Evolutionary conservation across 2,113 vertebrate species (phyloP).

Genomic region (Typhlomys cinereus): DNA sequence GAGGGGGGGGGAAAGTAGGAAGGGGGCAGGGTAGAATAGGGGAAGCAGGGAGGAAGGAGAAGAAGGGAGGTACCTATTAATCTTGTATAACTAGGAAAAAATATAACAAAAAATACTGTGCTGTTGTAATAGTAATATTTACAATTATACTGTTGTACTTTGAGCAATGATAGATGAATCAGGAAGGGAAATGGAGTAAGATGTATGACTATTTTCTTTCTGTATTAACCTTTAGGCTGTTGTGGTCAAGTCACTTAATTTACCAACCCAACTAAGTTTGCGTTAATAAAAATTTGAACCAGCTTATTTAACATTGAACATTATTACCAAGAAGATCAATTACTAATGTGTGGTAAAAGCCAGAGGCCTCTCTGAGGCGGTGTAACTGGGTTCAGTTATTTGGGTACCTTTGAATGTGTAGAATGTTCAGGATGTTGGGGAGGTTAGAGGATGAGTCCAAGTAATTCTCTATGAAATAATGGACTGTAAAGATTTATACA

Average conservation of each 20-base stretch:
- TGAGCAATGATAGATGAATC: not conserved
- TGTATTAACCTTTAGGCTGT: not conserved
- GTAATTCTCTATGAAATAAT: constrained; percentile 17
- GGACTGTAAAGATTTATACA: not conserved
- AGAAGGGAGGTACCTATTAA: too few relatives aligned
- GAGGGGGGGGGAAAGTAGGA: too few relatives aligned
- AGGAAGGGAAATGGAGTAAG: not conserved
- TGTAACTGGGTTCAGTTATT: not conserved
- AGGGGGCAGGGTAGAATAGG: too few relatives aligned
- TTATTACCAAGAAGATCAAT: not conserved
- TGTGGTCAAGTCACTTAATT: not conserved
- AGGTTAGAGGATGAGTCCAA: not conserved
- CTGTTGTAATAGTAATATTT: not conserved
- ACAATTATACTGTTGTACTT: not conserved
- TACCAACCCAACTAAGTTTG: not conserved
- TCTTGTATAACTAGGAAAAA: too few relatives aligned
- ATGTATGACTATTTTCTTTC: not conserved
- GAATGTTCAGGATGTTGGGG: not conserved
- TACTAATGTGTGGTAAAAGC: constrained; percentile 17
- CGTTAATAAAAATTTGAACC: not conserved
- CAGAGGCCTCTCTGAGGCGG: not conserved
- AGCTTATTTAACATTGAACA: not conserved
- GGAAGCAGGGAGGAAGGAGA: too few relatives aligned
- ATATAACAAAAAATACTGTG: not conserved
- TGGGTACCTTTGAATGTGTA: not conserved